These are phyloP conservation scores for Ormyrus nitidulus DNA, from an alignment of 2,888 invertebrate genomes.

Conservation along the genomic window DNA sequence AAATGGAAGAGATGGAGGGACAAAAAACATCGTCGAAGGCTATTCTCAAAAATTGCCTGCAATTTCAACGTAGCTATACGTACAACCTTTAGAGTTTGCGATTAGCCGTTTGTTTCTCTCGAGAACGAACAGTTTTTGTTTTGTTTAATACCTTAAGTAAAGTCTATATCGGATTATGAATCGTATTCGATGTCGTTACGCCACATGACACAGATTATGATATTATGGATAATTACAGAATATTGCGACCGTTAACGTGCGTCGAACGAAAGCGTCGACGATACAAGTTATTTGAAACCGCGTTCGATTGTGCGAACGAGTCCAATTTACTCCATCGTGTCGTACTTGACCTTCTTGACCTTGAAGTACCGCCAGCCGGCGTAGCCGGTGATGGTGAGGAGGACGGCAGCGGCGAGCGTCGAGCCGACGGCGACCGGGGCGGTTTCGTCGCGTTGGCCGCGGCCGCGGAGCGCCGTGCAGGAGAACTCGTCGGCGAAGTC, in stretches of 20 bases:
- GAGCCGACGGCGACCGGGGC: constrained; percentile 91
- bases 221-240: no score
- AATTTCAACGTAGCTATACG: constrained; percentile 45
- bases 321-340: constrained; percentile 87
- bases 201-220: no score
- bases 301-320: neutral
- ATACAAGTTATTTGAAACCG: no score
- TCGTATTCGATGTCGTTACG: constrained; percentile 21
- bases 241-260: no score
- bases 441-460: constrained; percentile 84
- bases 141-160: constrained; percentile 22
- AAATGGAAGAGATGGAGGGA: no score
- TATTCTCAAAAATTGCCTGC: constrained; percentile 41
- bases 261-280: no score
- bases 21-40: constrained; percentile 32
- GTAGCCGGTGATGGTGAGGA: constrained; percentile 89
- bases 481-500: constrained; percentile 83
- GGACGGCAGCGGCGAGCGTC: constrained; percentile 87
- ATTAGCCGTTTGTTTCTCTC: constrained; percentile 47
- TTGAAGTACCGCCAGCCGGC: constrained; percentile 91
- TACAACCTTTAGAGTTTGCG: constrained; percentile 58
- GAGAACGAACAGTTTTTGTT: constrained; percentile 25
- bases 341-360: constrained; percentile 93
- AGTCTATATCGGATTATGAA: constrained; percentile 26
- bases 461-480: constrained; percentile 79